Percentiles rank a stretch among this genome's conserved stretches.
phyloP scores from a whole-genome alignment of 2,888 invertebrate genomes.

The Macrosiphum euphorbiae region DNA sequence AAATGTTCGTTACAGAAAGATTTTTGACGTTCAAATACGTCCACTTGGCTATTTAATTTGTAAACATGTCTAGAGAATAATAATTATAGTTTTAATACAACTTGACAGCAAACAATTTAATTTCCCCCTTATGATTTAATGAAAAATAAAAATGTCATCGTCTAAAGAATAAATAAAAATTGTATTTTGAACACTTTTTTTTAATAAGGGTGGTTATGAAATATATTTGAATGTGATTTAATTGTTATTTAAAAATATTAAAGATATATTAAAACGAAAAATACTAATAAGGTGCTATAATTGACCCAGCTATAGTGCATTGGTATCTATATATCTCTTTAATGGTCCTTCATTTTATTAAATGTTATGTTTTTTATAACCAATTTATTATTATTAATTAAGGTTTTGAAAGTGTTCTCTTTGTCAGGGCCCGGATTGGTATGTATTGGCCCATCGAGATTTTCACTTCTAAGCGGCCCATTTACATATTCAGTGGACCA shows the following conservation, averaged over 20 bases:
- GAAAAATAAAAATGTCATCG: conserved; percentile 8
- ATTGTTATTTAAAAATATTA: neutral
- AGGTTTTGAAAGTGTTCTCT: too few species aligned
- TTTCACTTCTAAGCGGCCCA: too few species aligned
- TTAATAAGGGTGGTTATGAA: neutral
- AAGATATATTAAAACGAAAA: neutral
- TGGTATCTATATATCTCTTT: neutral
- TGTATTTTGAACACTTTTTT: neutral
- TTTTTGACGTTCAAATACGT: conserved; percentile 32
- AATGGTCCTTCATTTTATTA: neutral
- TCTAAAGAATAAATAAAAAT: neutral
- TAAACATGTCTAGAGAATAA: neutral
- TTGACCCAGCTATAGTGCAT: neutral
- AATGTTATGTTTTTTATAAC: neutral
- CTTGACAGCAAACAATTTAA: neutral
- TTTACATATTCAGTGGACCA: too few species aligned
- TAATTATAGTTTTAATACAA: conserved; percentile 33
- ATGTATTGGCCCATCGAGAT: too few species aligned
- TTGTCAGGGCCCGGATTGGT: too few species aligned
- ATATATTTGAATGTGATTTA: neutral
- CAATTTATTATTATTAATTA: neutral
- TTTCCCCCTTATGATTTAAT: neutral
- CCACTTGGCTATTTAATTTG: conserved; percentile 1
- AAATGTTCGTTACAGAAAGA: conserved; percentile 12
- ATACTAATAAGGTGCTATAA: neutral